Evolutionary conservation across 2,888 invertebrate genomes (phyloP).

Genomic region (Troides helena): DNA sequence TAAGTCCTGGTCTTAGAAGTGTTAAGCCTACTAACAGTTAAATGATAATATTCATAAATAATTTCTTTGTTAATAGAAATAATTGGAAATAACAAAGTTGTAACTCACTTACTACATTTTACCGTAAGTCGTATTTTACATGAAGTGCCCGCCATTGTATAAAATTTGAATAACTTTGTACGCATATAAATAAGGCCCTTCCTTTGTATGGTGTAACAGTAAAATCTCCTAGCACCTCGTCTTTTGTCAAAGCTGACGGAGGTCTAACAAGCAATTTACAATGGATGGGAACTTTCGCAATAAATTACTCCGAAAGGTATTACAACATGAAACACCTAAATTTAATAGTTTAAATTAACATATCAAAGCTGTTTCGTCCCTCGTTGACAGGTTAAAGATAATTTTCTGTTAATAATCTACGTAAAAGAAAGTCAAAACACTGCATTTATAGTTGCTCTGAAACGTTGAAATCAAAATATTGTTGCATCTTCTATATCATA

Average conservation of each 20-base stretch:
- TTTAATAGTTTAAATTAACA: conserved; percentile 18
- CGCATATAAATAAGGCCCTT: conserved; percentile 20
- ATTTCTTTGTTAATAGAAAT: no score
- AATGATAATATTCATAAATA: no score
- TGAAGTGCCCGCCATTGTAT: conserved; percentile 17
- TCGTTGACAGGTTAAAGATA: not conserved
- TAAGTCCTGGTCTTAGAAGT: no score
- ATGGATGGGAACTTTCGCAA: conserved; percentile 22
- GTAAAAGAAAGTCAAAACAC: no score
- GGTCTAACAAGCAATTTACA: conserved; percentile 30
- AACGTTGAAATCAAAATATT: no score
- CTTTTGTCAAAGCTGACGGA: conserved; percentile 29
- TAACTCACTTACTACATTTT: no score
- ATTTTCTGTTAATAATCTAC: not conserved
- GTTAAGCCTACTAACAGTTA: no score
- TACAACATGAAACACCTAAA: conserved; percentile 8
- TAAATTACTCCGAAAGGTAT: conserved; percentile 19
- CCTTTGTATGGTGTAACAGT: conserved; percentile 21
- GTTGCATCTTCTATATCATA: no score
- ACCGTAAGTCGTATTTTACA: conserved; percentile 1
- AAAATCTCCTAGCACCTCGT: conserved; percentile 27
- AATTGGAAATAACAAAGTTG: no score
- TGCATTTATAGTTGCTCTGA: no score
- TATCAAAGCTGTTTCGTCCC: not conserved
- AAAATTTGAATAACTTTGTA: conserved; percentile 24